These are phyloP conservation scores for Galaxias olidus DNA, from an alignment of 2,797 vertebrate species.

Conservation along the genomic window DNA sequence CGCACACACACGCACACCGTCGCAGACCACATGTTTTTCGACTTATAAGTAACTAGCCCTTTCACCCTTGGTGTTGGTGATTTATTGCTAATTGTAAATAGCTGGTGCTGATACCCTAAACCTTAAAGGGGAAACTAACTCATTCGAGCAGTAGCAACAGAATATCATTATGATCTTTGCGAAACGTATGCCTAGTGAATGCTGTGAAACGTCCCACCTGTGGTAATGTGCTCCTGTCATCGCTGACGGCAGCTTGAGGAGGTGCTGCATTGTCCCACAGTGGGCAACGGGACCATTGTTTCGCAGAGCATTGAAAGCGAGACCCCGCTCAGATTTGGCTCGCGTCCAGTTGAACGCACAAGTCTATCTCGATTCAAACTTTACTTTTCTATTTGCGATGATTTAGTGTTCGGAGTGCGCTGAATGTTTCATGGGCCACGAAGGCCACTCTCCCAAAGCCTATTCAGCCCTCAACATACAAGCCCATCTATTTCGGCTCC, in stretches of 20 bases:
- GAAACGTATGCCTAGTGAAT: too few relatives aligned
- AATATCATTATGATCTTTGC: neutral
- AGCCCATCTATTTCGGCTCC: slow-evolving; percentile 73
- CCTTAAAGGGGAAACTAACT: slow-evolving; percentile 20
- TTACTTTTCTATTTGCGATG: slow-evolving; percentile 70
- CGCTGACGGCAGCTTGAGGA: too few relatives aligned
- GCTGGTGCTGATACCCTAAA: slow-evolving; percentile 38
- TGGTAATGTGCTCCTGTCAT: too few relatives aligned
- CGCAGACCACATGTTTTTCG: slow-evolving; percentile 57
- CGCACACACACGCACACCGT: slow-evolving; percentile 57
- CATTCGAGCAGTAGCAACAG: slow-evolving; percentile 14
- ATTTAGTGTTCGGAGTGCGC: slow-evolving; percentile 71
- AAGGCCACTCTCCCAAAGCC: slow-evolving; percentile 68
- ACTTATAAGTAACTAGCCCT: slow-evolving; percentile 42
- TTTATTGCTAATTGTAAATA: slow-evolving; percentile 39
- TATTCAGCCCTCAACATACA: slow-evolving; percentile 67
- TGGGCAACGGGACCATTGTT: too few relatives aligned
- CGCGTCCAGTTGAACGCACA: slow-evolving; percentile 33
- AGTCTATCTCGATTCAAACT: slow-evolving; percentile 67
- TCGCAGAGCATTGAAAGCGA: neutral
- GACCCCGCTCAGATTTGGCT: neutral
- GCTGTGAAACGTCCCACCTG: too few relatives aligned
- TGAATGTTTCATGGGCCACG: slow-evolving; percentile 73
- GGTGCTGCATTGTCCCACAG: too few relatives aligned
- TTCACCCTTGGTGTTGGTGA: slow-evolving; percentile 10